phyloP scores from a whole-genome alignment of 2,797 vertebrate genomes.

The Octomys mimax region DNA sequence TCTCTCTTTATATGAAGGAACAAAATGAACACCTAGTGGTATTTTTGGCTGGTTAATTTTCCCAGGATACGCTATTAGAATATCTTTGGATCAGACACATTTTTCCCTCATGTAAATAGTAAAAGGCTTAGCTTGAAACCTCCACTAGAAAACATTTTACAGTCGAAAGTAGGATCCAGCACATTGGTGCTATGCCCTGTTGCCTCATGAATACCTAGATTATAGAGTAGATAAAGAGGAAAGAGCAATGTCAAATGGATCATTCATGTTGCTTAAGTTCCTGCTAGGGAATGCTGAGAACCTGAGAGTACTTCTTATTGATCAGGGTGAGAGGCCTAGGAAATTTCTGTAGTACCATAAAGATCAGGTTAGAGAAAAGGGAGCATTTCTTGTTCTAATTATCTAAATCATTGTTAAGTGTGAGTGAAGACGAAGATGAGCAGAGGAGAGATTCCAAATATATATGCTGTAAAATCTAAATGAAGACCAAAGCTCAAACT shows the following conservation, averaged over 20 bases:
- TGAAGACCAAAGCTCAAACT: neutral
- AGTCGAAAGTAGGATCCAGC: conserved; percentile 40
- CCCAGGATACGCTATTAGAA: conserved; percentile 69
- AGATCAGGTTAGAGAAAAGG: neutral
- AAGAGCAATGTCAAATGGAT: neutral
- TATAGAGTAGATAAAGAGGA: conserved; percentile 6
- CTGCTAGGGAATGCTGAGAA: neutral
- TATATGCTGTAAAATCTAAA: conserved; percentile 69
- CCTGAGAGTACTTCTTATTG: neutral
- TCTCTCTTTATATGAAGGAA: conserved; percentile 68
- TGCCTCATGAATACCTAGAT: conserved; percentile 22
- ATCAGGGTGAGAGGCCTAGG: neutral
- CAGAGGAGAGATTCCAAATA: conserved; percentile 40
- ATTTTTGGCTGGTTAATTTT: conserved; percentile 70
- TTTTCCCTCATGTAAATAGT: conserved; percentile 63
- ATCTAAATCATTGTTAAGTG: neutral
- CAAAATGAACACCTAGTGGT: conserved; percentile 68
- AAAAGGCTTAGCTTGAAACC: conserved; percentile 51
- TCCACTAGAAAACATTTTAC: conserved; percentile 43
- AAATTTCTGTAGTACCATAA: neutral
- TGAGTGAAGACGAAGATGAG: neutral
- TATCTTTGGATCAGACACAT: conserved; percentile 59
- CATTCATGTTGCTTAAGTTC: neutral
- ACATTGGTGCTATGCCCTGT: neutral
- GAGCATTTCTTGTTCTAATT: neutral